Base-by-base conservation (phyloP, 92 coral and sea anemone genomes). In the Porites lobata region DNA sequence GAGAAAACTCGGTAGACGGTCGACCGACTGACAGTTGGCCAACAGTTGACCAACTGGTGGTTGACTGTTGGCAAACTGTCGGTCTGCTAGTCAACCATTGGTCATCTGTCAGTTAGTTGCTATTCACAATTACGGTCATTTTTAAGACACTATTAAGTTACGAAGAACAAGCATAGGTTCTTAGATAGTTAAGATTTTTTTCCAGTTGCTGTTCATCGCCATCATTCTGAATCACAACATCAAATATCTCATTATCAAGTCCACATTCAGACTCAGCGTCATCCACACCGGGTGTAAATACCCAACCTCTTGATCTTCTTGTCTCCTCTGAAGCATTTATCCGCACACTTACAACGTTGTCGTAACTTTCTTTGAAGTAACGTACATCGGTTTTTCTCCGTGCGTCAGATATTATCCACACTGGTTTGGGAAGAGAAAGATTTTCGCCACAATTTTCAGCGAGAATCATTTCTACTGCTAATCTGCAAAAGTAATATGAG, bases 221-320 rank as follows among this genome's bases (percentile, higher is more conserved):
- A 80, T 97, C 89, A 77, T 98, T 98, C 50, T 89, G 84, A 24
- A 98, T 83, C 7, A 91, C 47, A 43, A 94, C 59, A 88, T 98
- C 98, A 88, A 86, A 93, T 52, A 58, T 65, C 57, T 85, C 98
- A 4, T 78, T 68, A 80, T 98, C 99, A 58, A 98, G 90, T 6
- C 97, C 99, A 43, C 99, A 98, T 86, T 98, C 99, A 21, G 99
- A 98, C 62, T 98, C 98, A 8, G 96, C 96, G 85, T 98, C 98
- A 83, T 98, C 99, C 18, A 98, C 90, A 18, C 98, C 96, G 12
- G 88, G 32, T 20, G 95, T 92, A 83, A 98, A 98, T 47, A 74
- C 63, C 99, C 99, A 98, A 13, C 99, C 99, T 51, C 99, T 92
- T 58, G 85, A 78, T 51, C 51, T 71, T 64, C 98, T 87, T 64